Percentiles rank a stretch among this genome's conserved stretches.
Evolutionary conservation across 2,797 vertebrate species (phyloP).

Genomic region (Dendrocincla fuliginosa): DNA sequence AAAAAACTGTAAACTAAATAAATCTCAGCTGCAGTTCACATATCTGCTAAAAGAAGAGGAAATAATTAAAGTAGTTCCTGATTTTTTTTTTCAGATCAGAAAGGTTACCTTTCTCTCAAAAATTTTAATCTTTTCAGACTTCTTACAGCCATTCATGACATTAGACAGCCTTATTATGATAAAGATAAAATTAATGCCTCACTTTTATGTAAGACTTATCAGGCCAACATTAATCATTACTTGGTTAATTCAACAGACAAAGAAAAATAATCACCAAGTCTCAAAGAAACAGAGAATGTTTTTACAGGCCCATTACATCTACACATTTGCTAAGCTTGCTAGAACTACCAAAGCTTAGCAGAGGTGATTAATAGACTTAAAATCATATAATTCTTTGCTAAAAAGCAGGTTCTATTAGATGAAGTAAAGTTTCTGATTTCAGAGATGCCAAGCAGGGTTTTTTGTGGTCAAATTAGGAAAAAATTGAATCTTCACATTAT

Average conservation of each 20-base stretch:
- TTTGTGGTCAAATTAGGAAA: background rate
- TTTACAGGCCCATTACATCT: background rate
- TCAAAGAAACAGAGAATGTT: slow-evolving; percentile 26
- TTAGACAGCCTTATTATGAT: background rate
- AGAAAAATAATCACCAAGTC: slow-evolving; percentile 4
- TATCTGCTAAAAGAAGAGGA: background rate
- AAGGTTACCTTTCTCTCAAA: background rate
- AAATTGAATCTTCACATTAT: background rate
- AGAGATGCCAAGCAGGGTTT: background rate
- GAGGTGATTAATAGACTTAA: background rate
- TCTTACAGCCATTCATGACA: background rate
- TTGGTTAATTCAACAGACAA: slow-evolving; percentile 7
- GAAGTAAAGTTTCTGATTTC: background rate
- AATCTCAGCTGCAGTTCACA: background rate
- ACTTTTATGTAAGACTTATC: background rate
- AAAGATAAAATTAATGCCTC: slow-evolving; percentile 5
- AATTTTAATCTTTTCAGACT: background rate
- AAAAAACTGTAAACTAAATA: background rate
- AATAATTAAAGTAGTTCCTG: background rate
- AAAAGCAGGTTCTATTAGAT: background rate
- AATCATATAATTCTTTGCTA: background rate
- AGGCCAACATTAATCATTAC: background rate
- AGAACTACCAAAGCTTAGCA: background rate
- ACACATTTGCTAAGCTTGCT: background rate
- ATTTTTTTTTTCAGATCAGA: background rate